phyloP scores from a whole-genome alignment of 2,113 vertebrate species.

The Noctilio leporinus region DNA sequence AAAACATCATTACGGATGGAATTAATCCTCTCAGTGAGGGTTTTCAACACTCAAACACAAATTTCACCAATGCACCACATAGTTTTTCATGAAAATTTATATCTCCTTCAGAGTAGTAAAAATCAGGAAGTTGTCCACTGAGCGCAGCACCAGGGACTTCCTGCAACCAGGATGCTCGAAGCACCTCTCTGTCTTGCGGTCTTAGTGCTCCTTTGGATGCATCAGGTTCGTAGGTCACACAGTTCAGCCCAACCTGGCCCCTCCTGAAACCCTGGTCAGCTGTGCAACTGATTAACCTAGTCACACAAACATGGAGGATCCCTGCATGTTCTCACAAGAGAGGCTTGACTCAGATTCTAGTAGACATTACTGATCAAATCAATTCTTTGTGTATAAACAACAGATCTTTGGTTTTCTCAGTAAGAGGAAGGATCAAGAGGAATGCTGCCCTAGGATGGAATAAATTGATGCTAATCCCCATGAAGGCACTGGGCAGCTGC shows the following conservation, averaged over 20 bases:
- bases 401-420: neutral
- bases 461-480: neutral
- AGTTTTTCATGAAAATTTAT: neutral
- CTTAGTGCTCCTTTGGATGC: neutral
- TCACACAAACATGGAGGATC: neutral
- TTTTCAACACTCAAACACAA: neutral
- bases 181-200: neutral
- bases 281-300: neutral
- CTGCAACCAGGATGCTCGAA: neutral
- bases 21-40: neutral
- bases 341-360: neutral
- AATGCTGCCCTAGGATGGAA: neutral
- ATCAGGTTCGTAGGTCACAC: accelerated
- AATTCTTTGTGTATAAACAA: neutral
- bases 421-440: neutral
- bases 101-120: neutral
- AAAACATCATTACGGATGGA: neutral
- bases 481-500: neutral
- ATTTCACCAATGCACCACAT: neutral
- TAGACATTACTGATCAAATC: neutral
- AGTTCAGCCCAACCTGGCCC: neutral
- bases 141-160: neutral
- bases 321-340: neutral
- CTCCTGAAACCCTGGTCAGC: too few relatives aligned
- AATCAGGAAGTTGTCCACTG: neutral